Evolutionary conservation across 2,888 invertebrate genomes (phyloP).

Genomic region (Lycaena phlaeas): DNA sequence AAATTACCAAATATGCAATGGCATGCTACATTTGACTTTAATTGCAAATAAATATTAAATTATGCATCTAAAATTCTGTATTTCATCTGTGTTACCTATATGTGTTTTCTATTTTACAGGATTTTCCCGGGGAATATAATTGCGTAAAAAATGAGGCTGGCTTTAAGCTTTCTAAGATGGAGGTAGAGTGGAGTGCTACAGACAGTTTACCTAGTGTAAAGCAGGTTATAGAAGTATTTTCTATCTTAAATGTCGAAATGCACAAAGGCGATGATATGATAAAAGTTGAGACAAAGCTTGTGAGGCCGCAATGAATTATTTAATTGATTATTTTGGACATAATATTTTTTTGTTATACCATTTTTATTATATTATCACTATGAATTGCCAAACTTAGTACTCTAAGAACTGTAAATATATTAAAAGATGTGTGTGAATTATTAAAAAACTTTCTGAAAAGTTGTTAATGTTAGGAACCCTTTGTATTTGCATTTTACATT

Average conservation of each 20-base stretch:
- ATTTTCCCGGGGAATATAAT: constrained; percentile 53
- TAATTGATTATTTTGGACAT: neutral
- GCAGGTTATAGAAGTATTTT: constrained; percentile 57
- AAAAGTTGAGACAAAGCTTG: constrained; percentile 54
- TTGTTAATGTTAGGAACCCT: no score
- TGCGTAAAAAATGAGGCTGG: constrained; percentile 51
- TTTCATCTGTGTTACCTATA: no score
- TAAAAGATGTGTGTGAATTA: no score
- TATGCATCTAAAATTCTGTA: no score
- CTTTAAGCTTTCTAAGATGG: constrained; percentile 52
- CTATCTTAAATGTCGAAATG: constrained; percentile 48
- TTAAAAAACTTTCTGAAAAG: no score
- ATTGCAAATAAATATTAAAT: no score
- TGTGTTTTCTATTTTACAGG: constrained; percentile 32
- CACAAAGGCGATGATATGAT: constrained; percentile 52
- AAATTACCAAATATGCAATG: no score
- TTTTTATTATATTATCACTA: neutral
- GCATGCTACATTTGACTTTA: no score
- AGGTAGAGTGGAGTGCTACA: constrained; percentile 42
- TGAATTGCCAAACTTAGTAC: neutral
- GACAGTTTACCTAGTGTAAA: constrained; percentile 31
- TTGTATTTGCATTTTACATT: no score
- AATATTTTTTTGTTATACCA: neutral
- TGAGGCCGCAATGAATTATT: constrained; percentile 33
- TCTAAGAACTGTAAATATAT: no score